Conservation (phyloP, 2,113 vertebrate genomes). For the Colinus virginianus region DNA sequence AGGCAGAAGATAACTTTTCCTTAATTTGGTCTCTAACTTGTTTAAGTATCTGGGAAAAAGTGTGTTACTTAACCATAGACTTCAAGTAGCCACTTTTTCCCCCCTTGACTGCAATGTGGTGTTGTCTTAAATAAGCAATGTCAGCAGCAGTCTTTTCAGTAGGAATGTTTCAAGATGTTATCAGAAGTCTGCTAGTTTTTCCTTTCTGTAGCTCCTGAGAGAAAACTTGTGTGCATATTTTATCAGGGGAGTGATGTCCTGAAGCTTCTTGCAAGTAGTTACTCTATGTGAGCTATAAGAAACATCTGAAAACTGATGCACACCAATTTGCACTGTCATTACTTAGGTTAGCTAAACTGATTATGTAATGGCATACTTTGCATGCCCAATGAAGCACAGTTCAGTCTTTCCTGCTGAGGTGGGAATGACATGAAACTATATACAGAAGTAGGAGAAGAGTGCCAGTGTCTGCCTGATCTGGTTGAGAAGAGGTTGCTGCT, state of each 20-base stretch:
- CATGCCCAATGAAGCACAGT: background rate
- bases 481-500: background rate
- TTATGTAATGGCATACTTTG: background rate
- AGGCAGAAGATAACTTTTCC: background rate
- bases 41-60: background rate
- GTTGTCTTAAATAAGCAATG: background rate
- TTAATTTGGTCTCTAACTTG: background rate
- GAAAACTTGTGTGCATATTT: background rate
- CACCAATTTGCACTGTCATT: background rate
- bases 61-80: background rate
- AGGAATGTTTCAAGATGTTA: background rate
- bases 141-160: background rate
- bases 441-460: background rate
- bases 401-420: background rate
- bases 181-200: background rate
- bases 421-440: background rate
- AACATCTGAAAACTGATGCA: accelerated
- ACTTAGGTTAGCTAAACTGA: background rate
- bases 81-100: background rate
- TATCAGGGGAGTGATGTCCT: background rate
- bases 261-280: background rate
- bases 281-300: background rate
- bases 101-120: background rate
- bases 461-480: background rate
- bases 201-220: background rate